A percentile compares a stretch with the other conserved stretches of the same genome.
phyloP scores from a whole-genome alignment of 2,797 vertebrate genomes.

The Phrynocephalus forsythii region DNA sequence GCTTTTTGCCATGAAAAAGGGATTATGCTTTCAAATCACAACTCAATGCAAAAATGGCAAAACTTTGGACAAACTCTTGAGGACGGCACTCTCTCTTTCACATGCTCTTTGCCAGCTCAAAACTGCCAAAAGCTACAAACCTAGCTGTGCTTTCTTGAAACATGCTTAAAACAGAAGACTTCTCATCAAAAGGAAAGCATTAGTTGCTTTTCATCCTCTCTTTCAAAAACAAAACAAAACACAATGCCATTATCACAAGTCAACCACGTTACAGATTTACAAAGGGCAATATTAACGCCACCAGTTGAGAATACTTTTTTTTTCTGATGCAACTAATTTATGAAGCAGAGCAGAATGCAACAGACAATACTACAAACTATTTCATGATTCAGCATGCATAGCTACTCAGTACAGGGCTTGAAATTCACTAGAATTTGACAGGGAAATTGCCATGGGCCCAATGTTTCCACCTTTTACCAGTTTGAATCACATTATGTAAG shows the following conservation, averaged over 20 bases:
- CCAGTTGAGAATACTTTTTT: constrained; percentile 63
- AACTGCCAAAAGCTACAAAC: constrained; percentile 76
- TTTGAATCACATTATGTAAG: constrained; percentile 73
- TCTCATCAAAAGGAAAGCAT: constrained; percentile 70
- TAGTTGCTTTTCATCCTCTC: constrained; percentile 65
- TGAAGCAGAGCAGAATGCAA: constrained; percentile 85
- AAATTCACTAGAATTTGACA: constrained; percentile 85
- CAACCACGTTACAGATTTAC: constrained; percentile 75
- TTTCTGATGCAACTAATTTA: constrained; percentile 76
- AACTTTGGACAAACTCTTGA: constrained; percentile 69
- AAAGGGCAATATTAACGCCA: constrained; percentile 72
- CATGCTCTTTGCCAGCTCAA: constrained; percentile 80
- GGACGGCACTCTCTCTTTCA: constrained; percentile 76
- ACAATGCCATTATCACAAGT: constrained; percentile 71
- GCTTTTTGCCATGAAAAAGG: constrained; percentile 82
- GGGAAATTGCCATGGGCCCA: constrained; percentile 76
- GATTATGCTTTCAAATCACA: constrained; percentile 73
- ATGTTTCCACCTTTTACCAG: constrained; percentile 69
- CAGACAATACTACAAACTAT: constrained; percentile 87
- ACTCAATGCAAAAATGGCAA: constrained; percentile 73
- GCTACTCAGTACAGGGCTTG: constrained; percentile 91
- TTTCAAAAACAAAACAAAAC: constrained; percentile 47
- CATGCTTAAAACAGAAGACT: constrained; percentile 80
- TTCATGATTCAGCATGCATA: constrained; percentile 91
- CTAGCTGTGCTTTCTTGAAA: constrained; percentile 73